Evolutionary conservation across 2,888 invertebrate species (phyloP), one percentile per base, ranked within the genome.

Genomic region (Ctenicera cuprea): DNA sequence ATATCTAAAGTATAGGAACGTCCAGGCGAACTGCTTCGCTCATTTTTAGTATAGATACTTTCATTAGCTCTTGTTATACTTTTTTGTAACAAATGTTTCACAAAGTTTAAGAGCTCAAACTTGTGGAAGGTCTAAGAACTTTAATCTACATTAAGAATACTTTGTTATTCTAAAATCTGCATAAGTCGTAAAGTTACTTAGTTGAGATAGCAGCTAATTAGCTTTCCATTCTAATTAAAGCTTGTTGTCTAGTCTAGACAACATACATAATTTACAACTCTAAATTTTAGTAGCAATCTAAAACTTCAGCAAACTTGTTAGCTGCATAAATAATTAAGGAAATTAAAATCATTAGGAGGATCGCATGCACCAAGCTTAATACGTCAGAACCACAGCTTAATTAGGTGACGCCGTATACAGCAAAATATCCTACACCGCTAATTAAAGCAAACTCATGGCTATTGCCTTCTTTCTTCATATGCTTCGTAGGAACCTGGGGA

Each of bases 301-400:
- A 66, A 50, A 50, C 54, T 66, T 48, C 9, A 20, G 22, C 54
- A 54, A 66, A 66, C 52, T 50, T 50, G 54, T 48, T 38, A 50
- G 66, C 38, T 52, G 52, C 52, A 66, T 66, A 66, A 66, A 54
- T 66, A 66, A 66, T 54, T 52, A 54, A 66, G 38, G 38, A 54
- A 66, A 66, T 66, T 50, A 52, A 66, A 66, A 54, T 66, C 52
- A 41, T 66, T 66, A 66, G 9, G 18, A 48, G 37, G 66, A 50
- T 54, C n/a, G 38, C 20, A 66, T 66, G 54, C 52, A 66, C 54
- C 38, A n/a, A 54, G 54, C 54, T 54, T 38, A 18, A 52, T 66
- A 22, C 22, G 54, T 66, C 38, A 38, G 48, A 50, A 54, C 66
- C 66, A 38, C 54, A 54, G 14, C 66, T 66, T 66, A 66, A 66